Base-by-base conservation (phyloP, 2,113 vertebrate species). In the Scartelaos histophorus region DNA sequence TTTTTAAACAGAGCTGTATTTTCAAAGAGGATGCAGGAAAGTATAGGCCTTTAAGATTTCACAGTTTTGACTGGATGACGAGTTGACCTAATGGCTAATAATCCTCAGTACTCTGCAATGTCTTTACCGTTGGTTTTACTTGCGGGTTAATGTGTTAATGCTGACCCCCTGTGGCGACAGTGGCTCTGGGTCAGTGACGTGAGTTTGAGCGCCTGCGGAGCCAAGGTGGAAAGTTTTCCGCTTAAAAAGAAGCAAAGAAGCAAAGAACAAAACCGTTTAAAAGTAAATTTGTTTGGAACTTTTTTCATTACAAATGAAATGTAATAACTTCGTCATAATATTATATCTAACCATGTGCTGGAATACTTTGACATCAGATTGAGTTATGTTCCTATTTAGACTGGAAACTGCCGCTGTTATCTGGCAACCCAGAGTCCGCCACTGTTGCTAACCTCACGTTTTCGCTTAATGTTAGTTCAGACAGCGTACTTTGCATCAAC, bases 91-190 rank as follows among this genome's bases (percentile, higher is more conserved):
- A 19, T 51, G 3, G 6, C 2, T 12, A 56, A 29, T 61, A 61
- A 61, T 35, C 29, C 56, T 10, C 7, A 19, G 29, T 19, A 5
- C 16, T 1, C 60, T 35, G 60, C 35, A 17, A 62, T 34, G 17
- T 29, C 17, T 62, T 62, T 62, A 62, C 3, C 15, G 3, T 19
- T 15, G 60, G 60, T 35, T 35, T 38, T 6, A 38, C 38, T 10
- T 43, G 56, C 24, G 56, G 56, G 56, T 58, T 58, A 58, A 58
- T 35, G 29, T 29, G 60, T 35, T 35, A 62, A 62, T 62, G 60
- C 29, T 62, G 60, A 19, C 60, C 60, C 17, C 60, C 7, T 29
- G 60, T 29, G 25, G 60, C 60, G 7, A 19, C 16, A 15, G 56
- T 11, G 24, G 56, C 21, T 62, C 60, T 2, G 47, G 47, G 15